A percentile compares a stretch with the other conserved stretches of the same genome.
Evolutionary conservation across 2,797 vertebrate species (phyloP).

Genomic region (Pteronotus mesoamericanus): DNA sequence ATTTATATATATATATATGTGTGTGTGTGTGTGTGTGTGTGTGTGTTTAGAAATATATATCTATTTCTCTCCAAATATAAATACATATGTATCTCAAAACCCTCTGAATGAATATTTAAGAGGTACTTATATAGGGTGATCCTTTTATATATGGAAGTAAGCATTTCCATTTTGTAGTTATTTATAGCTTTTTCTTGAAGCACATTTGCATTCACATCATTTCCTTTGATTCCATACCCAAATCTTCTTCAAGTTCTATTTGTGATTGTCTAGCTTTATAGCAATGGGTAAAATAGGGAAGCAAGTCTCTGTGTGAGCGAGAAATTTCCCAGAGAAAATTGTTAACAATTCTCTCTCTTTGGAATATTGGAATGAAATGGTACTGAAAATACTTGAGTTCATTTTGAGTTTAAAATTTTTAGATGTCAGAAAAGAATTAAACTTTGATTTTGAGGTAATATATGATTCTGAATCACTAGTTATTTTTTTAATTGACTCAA

Average conservation of each 20-base stretch:
- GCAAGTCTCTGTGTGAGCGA: neutral
- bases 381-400: neutral
- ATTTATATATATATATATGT: neutral
- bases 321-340: conserved; percentile 33
- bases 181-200: conserved; percentile 33
- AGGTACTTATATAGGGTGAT: neutral
- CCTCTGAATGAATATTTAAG: neutral
- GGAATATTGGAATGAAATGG: neutral
- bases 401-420: neutral
- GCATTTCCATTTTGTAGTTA: conserved; percentile 21
- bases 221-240: neutral
- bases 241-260: conserved; percentile 36
- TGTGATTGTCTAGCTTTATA: conserved; percentile 1
- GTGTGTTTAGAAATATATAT: too few species aligned
- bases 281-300: neutral
- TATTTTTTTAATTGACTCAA: neutral
- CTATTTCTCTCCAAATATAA: neutral
- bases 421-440: neutral
- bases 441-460: neutral
- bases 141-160: neutral
- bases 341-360: neutral
- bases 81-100: neutral
- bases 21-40: too few species aligned
- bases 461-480: neutral
- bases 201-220: neutral